Conservation (phyloP, 2,797 vertebrate genomes). For the Trichosurus vulpecula region DNA sequence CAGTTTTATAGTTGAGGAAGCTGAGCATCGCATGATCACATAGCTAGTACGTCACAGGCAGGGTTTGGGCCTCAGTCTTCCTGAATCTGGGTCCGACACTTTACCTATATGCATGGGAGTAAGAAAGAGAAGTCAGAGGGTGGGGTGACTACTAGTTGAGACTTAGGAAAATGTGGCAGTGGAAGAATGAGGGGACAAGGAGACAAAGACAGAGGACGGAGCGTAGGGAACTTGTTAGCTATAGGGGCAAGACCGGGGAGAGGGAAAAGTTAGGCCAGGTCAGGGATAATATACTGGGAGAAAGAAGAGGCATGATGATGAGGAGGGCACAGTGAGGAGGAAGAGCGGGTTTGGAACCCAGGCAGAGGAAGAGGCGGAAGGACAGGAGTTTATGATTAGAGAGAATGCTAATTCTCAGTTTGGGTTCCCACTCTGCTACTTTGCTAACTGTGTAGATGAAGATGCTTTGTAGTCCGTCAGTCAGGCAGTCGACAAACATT, state of each 20-base stretch:
- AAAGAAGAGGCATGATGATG: background rate
- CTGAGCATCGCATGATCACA: background rate
- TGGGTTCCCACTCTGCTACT: background rate
- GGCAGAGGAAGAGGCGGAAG: background rate
- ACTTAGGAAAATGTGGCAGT: background rate
- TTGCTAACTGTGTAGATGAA: background rate
- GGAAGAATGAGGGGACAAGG: background rate
- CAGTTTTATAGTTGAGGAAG: background rate
- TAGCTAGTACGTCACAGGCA: background rate
- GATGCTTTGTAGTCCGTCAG: background rate
- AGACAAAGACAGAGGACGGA: background rate
- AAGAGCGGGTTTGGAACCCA: background rate
- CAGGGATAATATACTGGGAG: background rate
- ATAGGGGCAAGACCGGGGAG: background rate
- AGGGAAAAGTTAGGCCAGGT: background rate
- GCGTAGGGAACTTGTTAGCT: background rate
- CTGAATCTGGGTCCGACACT: background rate
- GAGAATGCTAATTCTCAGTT: background rate
- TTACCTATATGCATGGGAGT: background rate
- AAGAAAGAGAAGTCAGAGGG: background rate
- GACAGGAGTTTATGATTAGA: background rate
- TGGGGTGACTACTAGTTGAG: background rate
- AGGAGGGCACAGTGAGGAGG: background rate
- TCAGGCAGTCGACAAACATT: background rate
- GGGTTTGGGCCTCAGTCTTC: background rate